phyloP scores from a whole-genome alignment of 2,797 vertebrate genomes.

The Phoebastria nigripes region DNA sequence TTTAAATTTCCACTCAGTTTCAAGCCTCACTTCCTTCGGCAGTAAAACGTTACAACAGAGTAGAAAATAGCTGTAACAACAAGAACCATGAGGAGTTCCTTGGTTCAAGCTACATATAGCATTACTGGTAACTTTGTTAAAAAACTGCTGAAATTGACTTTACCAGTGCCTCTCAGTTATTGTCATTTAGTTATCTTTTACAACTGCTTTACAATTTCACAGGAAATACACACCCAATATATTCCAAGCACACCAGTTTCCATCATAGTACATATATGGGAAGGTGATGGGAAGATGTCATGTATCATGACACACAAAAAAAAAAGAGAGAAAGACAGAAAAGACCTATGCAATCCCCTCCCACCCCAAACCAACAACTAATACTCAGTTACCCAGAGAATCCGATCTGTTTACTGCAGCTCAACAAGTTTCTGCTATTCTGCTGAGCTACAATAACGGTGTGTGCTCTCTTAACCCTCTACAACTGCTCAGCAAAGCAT shows the following conservation, averaged over 20 bases:
- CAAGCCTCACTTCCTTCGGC: background rate
- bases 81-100: background rate
- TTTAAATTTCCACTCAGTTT: background rate
- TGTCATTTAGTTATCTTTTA: background rate
- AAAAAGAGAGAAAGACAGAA: too few species aligned
- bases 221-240: background rate
- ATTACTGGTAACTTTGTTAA: background rate
- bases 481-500: background rate
- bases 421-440: background rate
- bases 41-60: background rate
- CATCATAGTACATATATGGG: fast-evolving
- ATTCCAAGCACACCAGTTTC: background rate
- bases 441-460: background rate
- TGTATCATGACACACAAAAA: background rate
- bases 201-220: background rate
- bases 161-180: background rate
- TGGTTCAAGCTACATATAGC: background rate
- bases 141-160: background rate
- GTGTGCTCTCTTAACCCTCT: background rate
- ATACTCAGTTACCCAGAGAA: background rate
- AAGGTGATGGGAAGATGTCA: background rate
- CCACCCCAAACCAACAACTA: background rate
- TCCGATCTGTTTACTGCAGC: background rate
- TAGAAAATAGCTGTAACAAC: background rate
- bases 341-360: background rate